Evolutionary conservation across 1,140 invertebrate genomes (phyloP), one percentile per base, ranked within the genome.

Genomic region (Papilio helenus): DNA sequence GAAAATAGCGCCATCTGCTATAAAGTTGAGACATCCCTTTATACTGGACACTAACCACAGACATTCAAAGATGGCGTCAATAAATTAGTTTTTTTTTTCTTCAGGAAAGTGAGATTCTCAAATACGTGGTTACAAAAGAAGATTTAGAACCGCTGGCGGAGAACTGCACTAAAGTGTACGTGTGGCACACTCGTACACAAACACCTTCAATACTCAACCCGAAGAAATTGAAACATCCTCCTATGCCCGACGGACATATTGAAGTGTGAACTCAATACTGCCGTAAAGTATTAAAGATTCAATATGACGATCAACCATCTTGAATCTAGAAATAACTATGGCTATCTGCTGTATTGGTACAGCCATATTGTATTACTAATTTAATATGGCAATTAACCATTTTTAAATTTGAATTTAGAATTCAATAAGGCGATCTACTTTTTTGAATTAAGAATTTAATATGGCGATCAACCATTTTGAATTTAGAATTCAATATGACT

Each of bases 171-270:
- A 98, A 99, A 95, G 98, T 99, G 16, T 97, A 98, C 77, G 99
- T 99, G 8, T 99, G 99, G 99, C 99, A 99, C 90, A 99, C 99
- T 23, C 95, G 98, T 88, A 99, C 99, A 39, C 98, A 99, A 92
- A 97, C 97, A 87, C 97, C 98, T 1, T 96, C 96, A 71, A 95
- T 99, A 68, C 95, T 94, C 44, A 96, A 96, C 79, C 97, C 97
- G 86, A 96, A 95, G 83, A 95, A 95, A 76, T 82, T 95, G 49
- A 94, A 95, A 82, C 91, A 92, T 61, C 85, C 91, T 7, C 92
- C 94, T 65, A 86, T 93, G 51, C 95, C 95, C 8, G 94, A 98
- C 88, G 88, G 92, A 39, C 96, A 96, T 81, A 97, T 98, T 79
- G 97, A 98, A 94, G 97, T 98, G 72, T 97, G 95, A 95, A 89